Evolutionary conservation across 2,113 vertebrate genomes (phyloP).

Genomic region (Nanorana parkeri): DNA sequence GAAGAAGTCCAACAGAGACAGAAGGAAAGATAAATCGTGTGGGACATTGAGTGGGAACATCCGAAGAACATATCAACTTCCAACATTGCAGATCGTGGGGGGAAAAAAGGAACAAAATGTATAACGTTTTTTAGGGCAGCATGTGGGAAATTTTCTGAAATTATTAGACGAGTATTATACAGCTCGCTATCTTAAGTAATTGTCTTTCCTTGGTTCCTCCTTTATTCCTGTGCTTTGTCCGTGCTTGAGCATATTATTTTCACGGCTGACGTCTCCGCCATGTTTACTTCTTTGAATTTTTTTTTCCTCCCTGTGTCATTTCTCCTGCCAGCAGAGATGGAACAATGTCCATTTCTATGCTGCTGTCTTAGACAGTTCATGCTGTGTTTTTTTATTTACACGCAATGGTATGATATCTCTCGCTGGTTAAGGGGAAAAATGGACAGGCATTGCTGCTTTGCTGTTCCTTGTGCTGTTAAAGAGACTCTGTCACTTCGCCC

Average conservation of each 20-base stretch:
- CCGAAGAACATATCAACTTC: constrained; percentile 50
- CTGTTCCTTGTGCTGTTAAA: background rate
- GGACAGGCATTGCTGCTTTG: background rate
- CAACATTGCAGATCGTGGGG: background rate
- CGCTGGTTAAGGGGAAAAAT: background rate
- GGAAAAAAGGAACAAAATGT: constrained; percentile 47
- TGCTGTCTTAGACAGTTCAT: background rate
- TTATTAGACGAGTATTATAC: constrained; percentile 16
- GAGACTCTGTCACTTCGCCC: no score
- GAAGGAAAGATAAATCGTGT: constrained; percentile 55
- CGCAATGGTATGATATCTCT: constrained; percentile 5
- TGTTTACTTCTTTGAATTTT: constrained; percentile 4
- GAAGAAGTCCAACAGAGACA: constrained; percentile 56
- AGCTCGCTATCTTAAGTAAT: constrained; percentile 26
- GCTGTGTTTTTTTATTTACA: constrained; percentile 18
- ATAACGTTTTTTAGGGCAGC: constrained; percentile 24
- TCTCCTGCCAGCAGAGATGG: constrained; percentile 1
- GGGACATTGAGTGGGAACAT: constrained; percentile 54
- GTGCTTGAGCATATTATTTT: background rate
- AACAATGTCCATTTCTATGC: constrained; percentile 29
- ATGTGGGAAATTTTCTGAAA: constrained; percentile 1
- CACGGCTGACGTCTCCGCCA: background rate
- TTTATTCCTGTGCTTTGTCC: background rate
- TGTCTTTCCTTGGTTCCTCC: background rate
- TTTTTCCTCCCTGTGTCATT: constrained; percentile 17